These are phyloP conservation scores for Drosophila gunungcola DNA, from an alignment of 1,140 invertebrate genomes.

Conservation along the genomic window DNA sequence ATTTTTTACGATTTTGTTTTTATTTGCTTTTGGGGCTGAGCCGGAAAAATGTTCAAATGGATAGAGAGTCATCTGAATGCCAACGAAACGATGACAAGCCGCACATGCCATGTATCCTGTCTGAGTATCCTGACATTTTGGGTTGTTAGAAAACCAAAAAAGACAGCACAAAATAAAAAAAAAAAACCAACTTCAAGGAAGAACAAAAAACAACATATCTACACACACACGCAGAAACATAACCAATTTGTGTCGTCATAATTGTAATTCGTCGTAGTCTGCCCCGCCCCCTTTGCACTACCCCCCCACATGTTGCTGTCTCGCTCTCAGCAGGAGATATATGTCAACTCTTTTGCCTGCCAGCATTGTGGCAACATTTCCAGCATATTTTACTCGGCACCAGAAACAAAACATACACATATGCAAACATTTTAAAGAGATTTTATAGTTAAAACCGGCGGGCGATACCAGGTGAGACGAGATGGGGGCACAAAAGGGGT, in stretches of 20 bases:
- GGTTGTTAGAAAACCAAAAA: conserved; percentile 40
- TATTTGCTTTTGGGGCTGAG: conserved; percentile 52
- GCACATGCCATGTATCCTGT: conserved; percentile 69
- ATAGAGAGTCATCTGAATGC: conserved; percentile 41
- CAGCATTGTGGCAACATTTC: conserved; percentile 40
- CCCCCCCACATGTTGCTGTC: conserved; percentile 19
- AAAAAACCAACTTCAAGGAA: conserved; percentile 38
- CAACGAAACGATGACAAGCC: conserved; percentile 62
- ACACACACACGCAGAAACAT: conserved; percentile 60
- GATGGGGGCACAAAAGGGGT: neutral
- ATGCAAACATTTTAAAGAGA: conserved; percentile 35
- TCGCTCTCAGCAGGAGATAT: conserved; percentile 30
- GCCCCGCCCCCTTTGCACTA: neutral
- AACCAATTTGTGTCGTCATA: conserved; percentile 82
- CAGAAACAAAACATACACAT: conserved; percentile 27
- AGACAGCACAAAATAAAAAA: conserved; percentile 19
- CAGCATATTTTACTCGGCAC: conserved; percentile 34
- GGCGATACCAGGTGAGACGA: neutral
- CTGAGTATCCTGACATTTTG: conserved; percentile 66
- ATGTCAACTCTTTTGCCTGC: conserved; percentile 55
- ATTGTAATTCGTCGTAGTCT: conserved; percentile 71
- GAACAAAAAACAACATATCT: conserved; percentile 35
- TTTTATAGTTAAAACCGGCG: conserved; percentile 18
- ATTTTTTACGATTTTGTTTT: conserved; percentile 76
- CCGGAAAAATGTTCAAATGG: conserved; percentile 27